Base-by-base conservation (phyloP, 1,140 invertebrate genomes). In the Lasioglossum baleicum region DNA sequence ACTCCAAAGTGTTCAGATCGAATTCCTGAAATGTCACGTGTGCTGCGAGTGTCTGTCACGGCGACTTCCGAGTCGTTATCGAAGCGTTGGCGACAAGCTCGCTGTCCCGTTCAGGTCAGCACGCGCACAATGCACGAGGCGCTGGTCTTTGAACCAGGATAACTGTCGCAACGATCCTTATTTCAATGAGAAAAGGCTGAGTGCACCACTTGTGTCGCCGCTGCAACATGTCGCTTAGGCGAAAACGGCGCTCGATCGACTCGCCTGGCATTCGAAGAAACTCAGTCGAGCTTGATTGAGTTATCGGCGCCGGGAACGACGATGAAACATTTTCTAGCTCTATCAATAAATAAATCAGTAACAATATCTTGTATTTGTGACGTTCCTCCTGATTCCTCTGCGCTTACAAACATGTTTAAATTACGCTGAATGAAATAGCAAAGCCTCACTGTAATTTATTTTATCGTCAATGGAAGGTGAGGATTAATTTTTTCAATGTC, bases 1-100 rank as follows among this genome's bases (percentile, higher is more conserved):
- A 48, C 44, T 13, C 11, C 10, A 1, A 3, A 53, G 3, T 15
- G 10, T 13, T 22, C 22, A 7, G 7, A 8, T 31, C 3, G 7
- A 64, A 64, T 64, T 64, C 26, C 61, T 64, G 26, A 64, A 35
- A 58, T 58, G 56, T 58, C 56, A 58, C 56, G 56, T 58, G n/a
- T n/a, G n/a, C 35, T 35, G 17, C 8, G 26, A 40, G 4, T 64
- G 6, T 64, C 31, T 22, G 7, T 66, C 48, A 15, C 48, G 22
- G 35, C 66, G 22, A 68, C 42, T 26, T 76, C 44, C 61, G 53
- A 42, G 48, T 42, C 44, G 67, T 73, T 66, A 71, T 74, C 63
- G 56, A 64, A 72, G 83, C 74, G 82, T 85, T 83, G 82, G 84
- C 81, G 83, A 82, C 83, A 79, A 75, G 69, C 60, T 68, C 75